These are phyloP conservation scores for Drosophila acutilabella DNA, from an alignment of 2,888 invertebrate species.

Conservation along the genomic window DNA sequence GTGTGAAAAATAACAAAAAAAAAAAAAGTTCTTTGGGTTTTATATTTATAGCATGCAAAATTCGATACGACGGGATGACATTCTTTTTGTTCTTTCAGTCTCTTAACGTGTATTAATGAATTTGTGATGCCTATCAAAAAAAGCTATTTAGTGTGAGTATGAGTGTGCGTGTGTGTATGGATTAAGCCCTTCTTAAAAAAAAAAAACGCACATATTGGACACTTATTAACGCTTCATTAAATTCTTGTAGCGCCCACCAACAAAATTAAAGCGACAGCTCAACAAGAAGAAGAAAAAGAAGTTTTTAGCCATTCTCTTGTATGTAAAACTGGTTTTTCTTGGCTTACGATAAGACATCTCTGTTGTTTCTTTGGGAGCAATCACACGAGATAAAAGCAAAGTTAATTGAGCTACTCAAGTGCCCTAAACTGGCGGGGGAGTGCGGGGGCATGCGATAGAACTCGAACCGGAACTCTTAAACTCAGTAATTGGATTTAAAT, in stretches of 20 bases:
- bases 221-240: conserved; percentile 79
- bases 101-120: conserved; percentile 23
- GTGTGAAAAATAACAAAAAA: background rate
- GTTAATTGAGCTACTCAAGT: conserved; percentile 76
- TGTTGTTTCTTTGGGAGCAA: conserved; percentile 39
- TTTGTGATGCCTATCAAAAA: conserved; percentile 60
- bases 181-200: conserved; percentile 53
- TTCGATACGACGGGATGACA: conserved; percentile 30
- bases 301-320: conserved; percentile 14
- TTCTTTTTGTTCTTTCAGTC: conserved; percentile 21
- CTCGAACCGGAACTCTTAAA: conserved; percentile 56
- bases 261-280: conserved; percentile 57
- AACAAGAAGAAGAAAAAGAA: conserved; percentile 32
- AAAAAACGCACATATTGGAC: conserved; percentile 46
- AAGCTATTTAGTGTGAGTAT: conserved; percentile 36
- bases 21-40: conserved; percentile 1
- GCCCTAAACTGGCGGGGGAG: conserved; percentile 50
- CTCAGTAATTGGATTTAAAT: conserved; percentile 26
- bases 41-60: conserved; percentile 22
- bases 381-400: conserved; percentile 53
- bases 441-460: conserved; percentile 12
- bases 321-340: conserved; percentile 64
- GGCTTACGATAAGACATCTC: conserved; percentile 31
- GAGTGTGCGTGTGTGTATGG: conserved; percentile 3
- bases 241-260: conserved; percentile 53